These are phyloP conservation scores for Xenentodon cancila DNA, from an alignment of 2,797 vertebrate species.

Conservation along the genomic window DNA sequence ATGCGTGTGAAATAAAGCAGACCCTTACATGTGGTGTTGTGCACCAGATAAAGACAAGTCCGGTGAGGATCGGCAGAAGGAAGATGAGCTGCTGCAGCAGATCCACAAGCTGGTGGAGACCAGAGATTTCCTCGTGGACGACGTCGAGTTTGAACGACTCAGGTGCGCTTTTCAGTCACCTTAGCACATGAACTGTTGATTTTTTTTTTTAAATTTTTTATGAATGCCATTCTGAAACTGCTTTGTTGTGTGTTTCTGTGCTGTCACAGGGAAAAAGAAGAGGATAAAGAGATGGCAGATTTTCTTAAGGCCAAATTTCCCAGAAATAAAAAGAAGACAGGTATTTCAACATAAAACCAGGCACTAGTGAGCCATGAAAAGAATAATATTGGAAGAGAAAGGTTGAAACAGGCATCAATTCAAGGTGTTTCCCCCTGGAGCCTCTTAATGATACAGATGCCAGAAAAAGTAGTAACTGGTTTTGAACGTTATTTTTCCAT, in stretches of 20 bases:
- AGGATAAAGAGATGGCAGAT: conserved; percentile 93
- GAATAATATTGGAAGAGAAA: not conserved
- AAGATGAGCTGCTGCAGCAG: conserved; percentile 88
- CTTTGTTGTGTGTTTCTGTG: too few relatives aligned
- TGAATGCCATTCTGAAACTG: too few relatives aligned
- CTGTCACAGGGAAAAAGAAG: conserved; percentile 86
- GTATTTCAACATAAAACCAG: conserved; percentile 59
- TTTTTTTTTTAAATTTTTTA: too few relatives aligned
- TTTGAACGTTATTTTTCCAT: too few relatives aligned
- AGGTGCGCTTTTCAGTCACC: conserved; percentile 70
- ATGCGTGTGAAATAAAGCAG: not conserved
- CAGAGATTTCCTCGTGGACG: conserved; percentile 91
- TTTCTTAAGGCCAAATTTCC: conserved; percentile 89
- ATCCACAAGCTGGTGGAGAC: conserved; percentile 93
- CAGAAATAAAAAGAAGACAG: conserved; percentile 80
- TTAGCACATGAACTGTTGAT: too few relatives aligned
- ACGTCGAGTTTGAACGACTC: conserved; percentile 91
- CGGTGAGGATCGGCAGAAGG: conserved; percentile 83
- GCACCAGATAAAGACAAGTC: conserved; percentile 87
- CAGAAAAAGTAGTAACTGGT: too few relatives aligned
- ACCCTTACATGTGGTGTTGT: not conserved
- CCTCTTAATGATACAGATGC: too few relatives aligned
- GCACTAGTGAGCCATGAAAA: not conserved
- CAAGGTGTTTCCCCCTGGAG: too few relatives aligned
- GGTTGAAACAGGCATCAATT: too few relatives aligned